Evolutionary conservation across 2,113 vertebrate species (phyloP), one percentile per base, ranked within the genome.

Genomic region (Nestor notabilis): DNA sequence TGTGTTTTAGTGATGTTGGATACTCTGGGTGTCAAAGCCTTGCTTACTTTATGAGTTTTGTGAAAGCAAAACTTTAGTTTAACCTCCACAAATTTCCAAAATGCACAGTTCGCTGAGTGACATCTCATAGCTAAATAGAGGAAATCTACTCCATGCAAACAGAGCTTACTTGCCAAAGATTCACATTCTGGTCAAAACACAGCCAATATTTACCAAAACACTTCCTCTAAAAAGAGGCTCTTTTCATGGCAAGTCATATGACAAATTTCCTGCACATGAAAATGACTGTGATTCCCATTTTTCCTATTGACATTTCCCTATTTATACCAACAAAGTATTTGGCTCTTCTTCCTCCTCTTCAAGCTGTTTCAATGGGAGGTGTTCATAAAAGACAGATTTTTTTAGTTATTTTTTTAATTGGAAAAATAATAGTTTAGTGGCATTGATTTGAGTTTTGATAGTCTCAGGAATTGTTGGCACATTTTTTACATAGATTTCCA

Each of bases 401-500:
- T 77, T 88, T 20, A 75, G 46, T 75, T 81, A 65, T 76, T 71
- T 11, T 78, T 89, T 94, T 90, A 77, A 87, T 71, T 50, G 21
- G 31, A 39, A 71, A 96, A 95, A 80, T 52, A 85, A 91, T 87
- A 29, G 6, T 1, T 66, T 80, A 77, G 71, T 49, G 35, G 58
- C 64, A 83, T 83, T 86, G 65, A 79, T 84, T 69, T 76, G 53
- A 91, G 50, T 66, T 95, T 82, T 65, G 25, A 39, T 77, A 56
- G 65, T 94, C 60, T 89, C 68, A 92, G 87, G 69, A 95, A 90
- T 33, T 93, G 27, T 8, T 95, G 69, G 60, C 86, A 89, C 25
- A 79, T 71, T 83, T 92, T 94, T 89, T 66, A 63, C 55, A 88
- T 33, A 46, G n/a, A 91, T 74, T 90, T 77, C 43, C 24, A 52